phyloP scores from a whole-genome alignment of 2,888 invertebrate genomes.

The Crossocerus cetratus region DNA sequence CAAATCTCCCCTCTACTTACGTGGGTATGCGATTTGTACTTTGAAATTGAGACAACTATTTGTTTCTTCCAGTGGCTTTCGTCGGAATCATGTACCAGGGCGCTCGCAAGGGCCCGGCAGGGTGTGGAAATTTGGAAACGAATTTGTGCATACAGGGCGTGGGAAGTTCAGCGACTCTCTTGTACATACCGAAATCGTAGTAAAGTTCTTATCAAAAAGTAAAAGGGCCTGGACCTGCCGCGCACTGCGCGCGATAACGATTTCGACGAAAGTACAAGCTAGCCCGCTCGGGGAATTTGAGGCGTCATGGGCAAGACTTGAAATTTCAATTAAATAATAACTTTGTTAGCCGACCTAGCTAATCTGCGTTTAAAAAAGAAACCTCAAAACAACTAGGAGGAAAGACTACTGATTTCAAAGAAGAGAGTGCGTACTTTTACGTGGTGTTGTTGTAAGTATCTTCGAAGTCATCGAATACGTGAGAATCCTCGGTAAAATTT shows the following conservation, averaged over 20 bases:
- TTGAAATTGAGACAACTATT: slow-evolving; percentile 56
- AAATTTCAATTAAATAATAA: slow-evolving; percentile 62
- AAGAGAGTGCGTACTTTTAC: slow-evolving; percentile 57
- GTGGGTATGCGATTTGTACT: slow-evolving; percentile 57
- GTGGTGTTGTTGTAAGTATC: slow-evolving; percentile 54
- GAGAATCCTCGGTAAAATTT: slow-evolving; percentile 48
- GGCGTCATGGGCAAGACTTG: slow-evolving; percentile 49
- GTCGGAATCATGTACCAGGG: slow-evolving; percentile 33
- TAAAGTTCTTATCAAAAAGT: slow-evolving; percentile 1
- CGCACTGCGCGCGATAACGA: slow-evolving; percentile 18
- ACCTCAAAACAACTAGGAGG: slow-evolving; percentile 57
- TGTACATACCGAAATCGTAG: not conserved
- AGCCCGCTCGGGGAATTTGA: slow-evolving; percentile 40
- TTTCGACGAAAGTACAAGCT: slow-evolving; percentile 41
- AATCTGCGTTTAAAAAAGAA: slow-evolving; percentile 57
- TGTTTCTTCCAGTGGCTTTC: slow-evolving; percentile 38
- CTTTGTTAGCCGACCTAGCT: slow-evolving; percentile 62
- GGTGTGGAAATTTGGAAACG: not conserved
- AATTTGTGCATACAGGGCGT: too few species aligned
- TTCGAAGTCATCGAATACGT: slow-evolving; percentile 52
- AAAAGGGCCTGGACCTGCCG: not conserved
- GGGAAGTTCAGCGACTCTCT: too few species aligned
- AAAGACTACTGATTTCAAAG: slow-evolving; percentile 59
- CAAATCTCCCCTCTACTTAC: slow-evolving; percentile 42
- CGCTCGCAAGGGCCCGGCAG: slow-evolving; percentile 4